These are phyloP conservation scores for Hydropotes inermis DNA, from an alignment of 2,113 vertebrate genomes.

Conservation along the genomic window DNA sequence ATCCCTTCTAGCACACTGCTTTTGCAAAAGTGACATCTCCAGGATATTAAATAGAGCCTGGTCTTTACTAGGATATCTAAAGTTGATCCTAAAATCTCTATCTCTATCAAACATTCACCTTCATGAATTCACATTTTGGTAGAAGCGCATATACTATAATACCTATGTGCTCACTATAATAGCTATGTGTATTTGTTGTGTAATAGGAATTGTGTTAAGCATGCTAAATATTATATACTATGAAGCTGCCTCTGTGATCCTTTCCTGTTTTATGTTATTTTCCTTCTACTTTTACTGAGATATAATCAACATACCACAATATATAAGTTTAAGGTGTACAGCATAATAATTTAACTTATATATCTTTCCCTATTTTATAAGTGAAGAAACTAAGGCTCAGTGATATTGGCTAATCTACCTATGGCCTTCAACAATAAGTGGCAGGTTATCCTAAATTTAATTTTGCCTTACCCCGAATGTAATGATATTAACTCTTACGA, in stretches of 20 bases:
- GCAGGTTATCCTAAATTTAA: neutral
- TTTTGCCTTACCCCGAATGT: neutral
- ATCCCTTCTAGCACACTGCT: neutral
- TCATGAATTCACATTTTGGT: neutral
- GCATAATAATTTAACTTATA: neutral
- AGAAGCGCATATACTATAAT: neutral
- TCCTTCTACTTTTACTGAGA: neutral
- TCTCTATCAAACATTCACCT: neutral
- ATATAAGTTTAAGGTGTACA: neutral
- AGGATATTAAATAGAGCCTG: neutral
- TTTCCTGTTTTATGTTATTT: neutral
- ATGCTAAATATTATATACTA: neutral
- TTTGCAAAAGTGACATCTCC: slow-evolving; percentile 12
- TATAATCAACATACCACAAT: neutral
- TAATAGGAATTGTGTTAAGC: neutral
- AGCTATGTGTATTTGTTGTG: neutral
- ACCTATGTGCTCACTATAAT: neutral
- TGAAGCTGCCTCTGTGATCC: neutral
- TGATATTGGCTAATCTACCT: neutral
- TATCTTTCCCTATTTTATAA: neutral
- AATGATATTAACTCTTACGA: neutral
- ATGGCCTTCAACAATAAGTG: neutral
- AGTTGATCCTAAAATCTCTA: neutral
- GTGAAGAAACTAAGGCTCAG: neutral
- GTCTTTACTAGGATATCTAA: neutral